phyloP scores from a whole-genome alignment of 2,888 invertebrate species.

The Hoplodrina ambigua region DNA sequence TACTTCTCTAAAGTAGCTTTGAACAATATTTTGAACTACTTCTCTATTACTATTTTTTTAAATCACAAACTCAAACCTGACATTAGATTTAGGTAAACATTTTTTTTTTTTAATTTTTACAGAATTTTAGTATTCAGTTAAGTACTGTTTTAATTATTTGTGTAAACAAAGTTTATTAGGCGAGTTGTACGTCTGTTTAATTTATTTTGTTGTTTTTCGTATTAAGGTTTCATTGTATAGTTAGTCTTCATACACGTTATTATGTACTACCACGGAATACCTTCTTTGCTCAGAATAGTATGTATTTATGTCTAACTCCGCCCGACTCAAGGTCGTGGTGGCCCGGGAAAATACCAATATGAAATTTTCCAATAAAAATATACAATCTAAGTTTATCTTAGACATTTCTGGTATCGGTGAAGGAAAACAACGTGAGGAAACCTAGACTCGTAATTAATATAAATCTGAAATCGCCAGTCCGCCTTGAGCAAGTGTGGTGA shows the following conservation, averaged over 20 bases:
- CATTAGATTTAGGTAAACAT: constrained; percentile 41
- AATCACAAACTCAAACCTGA: constrained; percentile 45
- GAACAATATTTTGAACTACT: too few species aligned
- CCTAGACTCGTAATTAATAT: too few species aligned
- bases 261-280: constrained; percentile 27
- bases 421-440: too few species aligned
- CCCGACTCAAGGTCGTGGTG: too few species aligned
- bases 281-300: constrained; percentile 1
- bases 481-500: too few species aligned
- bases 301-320: constrained; percentile 2
- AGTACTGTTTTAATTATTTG: constrained; percentile 60
- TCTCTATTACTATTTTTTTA: constrained; percentile 13
- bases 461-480: too few species aligned
- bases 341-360: too few species aligned
- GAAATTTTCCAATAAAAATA: too few species aligned
- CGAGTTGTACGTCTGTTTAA: constrained; percentile 62
- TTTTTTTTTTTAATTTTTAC: constrained; percentile 54
- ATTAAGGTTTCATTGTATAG: constrained; percentile 55
- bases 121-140: constrained; percentile 61
- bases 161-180: constrained; percentile 65
- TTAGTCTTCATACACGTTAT: constrained; percentile 1
- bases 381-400: too few species aligned
- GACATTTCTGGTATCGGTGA: too few species aligned
- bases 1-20: background rate
- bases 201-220: constrained; percentile 65